A percentile compares a stretch with the other conserved stretches of the same genome.
phyloP scores from a whole-genome alignment of 2,888 invertebrate species.

The Lepidochitona cinerea region DNA sequence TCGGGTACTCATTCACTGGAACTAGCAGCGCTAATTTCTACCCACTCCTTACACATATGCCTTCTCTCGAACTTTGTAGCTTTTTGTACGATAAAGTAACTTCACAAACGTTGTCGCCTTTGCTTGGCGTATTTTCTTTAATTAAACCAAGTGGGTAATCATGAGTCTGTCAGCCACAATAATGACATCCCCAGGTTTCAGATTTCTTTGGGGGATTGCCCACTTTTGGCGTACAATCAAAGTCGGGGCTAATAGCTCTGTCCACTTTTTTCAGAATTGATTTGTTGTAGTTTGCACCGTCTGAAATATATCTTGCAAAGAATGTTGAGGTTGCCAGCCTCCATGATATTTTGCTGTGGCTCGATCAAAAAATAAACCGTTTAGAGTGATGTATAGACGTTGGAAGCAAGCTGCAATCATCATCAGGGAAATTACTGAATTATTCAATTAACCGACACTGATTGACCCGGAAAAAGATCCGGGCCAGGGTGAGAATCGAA shows the following conservation, averaged over 20 bases:
- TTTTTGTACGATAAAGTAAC: neutral
- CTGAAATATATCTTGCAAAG: neutral
- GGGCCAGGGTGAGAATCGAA: no score
- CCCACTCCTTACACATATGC: neutral
- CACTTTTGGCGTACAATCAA: neutral
- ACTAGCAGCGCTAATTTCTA: no score
- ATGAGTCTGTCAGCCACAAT: conserved; percentile 4
- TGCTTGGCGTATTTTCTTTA: neutral
- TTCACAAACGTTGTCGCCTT: neutral
- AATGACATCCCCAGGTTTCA: conserved; percentile 3
- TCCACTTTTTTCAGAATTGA: neutral
- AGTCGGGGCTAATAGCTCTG: neutral
- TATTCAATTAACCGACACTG: no score
- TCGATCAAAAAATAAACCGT: conserved; percentile 3
- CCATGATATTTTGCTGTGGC: neutral
- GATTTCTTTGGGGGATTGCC: neutral
- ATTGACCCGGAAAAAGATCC: no score
- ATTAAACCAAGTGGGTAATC: neutral
- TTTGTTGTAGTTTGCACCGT: neutral
- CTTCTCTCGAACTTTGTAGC: neutral
- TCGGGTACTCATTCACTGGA: no score
- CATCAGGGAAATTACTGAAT: no score
- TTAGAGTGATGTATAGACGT: conserved; percentile 4
- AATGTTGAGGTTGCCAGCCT: conserved; percentile 8
- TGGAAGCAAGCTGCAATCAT: no score